Conservation (phyloP, 2,113 vertebrate species). For the Indicator indicator region DNA sequence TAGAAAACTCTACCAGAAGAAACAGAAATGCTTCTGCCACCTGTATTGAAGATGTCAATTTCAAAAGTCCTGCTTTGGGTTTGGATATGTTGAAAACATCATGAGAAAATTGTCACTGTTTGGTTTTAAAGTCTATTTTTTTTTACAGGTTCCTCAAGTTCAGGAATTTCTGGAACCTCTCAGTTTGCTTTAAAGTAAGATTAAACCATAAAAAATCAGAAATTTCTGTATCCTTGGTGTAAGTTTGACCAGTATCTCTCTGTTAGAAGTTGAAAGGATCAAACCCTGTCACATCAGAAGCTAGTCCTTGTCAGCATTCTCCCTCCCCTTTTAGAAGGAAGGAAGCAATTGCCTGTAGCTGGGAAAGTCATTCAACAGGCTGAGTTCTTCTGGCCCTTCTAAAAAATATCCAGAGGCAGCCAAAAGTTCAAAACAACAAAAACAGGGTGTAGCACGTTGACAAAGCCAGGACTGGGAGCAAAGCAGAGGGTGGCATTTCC, state of each 20-base stretch:
- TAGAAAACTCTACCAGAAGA: background rate
- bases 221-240: background rate
- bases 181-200: background rate
- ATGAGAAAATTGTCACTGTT: background rate
- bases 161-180: background rate
- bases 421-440: background rate
- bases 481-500: background rate
- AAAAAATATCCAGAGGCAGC: background rate
- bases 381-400: background rate
- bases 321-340: background rate
- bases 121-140: background rate
- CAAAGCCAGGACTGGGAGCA: background rate
- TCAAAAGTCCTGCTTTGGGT: background rate
- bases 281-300: background rate
- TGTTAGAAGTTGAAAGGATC: background rate
- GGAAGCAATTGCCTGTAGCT: background rate
- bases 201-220: background rate
- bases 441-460: background rate
- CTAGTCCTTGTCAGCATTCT: background rate
- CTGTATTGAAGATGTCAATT: background rate
- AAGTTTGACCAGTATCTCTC: background rate
- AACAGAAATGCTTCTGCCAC: background rate
- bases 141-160: background rate
- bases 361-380: background rate
- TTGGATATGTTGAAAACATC: background rate